A percentile compares a stretch with the other conserved stretches of the same genome.
These are phyloP conservation scores for Nomada ferruginata DNA, from an alignment of 2,888 invertebrate genomes.

Conservation along the genomic window DNA sequence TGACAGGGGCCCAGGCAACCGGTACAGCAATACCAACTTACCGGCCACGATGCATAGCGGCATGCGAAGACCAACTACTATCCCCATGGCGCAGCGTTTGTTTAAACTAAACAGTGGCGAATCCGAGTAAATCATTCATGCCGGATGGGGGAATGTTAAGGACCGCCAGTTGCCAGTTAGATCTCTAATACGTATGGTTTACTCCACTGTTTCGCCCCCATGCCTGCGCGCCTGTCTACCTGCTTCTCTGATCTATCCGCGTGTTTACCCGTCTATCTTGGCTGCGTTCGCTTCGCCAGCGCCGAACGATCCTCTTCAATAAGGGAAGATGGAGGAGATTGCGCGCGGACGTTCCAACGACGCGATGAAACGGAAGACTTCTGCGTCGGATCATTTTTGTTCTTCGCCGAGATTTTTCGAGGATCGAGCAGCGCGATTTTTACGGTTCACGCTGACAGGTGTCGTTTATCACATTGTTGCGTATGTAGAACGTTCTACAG, in stretches of 20 bases:
- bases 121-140: constrained; percentile 69
- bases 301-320: constrained; percentile 28
- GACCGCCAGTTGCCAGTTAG: constrained; percentile 37
- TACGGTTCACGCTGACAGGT: no score
- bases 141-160: constrained; percentile 58
- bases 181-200: constrained; percentile 57
- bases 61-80: constrained; percentile 62
- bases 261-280: constrained; percentile 20
- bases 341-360: background rate
- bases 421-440: no score
- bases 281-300: constrained; percentile 15
- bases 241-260: constrained; percentile 44
- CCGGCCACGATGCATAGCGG: constrained; percentile 42
- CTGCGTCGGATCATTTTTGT: background rate
- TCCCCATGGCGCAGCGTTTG: constrained; percentile 56
- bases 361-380: background rate
- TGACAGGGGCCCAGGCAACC: constrained; percentile 64
- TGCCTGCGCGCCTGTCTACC: constrained; percentile 25
- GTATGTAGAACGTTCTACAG: no score
- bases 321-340: constrained; percentile 12
- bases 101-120: constrained; percentile 64
- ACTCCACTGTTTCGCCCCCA: constrained; percentile 41
- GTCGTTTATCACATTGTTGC: no score
- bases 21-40: constrained; percentile 37
- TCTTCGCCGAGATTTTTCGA: no score